Conservation (phyloP, 2,888 invertebrate species). For the Mellilla xanthometata region DNA sequence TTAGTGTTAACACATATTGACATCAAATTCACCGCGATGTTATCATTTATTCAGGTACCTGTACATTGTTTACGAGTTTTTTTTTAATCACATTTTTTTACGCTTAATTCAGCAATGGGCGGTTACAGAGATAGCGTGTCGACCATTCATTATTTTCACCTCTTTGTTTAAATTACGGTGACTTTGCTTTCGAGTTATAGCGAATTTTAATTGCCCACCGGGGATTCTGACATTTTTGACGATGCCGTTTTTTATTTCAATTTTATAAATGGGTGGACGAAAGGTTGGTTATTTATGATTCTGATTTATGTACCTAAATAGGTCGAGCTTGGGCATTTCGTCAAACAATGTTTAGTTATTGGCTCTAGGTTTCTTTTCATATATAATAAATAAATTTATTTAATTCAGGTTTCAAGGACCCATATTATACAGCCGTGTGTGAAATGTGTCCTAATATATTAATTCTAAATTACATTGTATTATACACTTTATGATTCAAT, state of each 20-base stretch:
- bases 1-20: slow-evolving; percentile 83
- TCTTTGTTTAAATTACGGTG: slow-evolving; percentile 72
- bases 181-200: slow-evolving; percentile 70
- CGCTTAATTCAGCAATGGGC: slow-evolving; percentile 38
- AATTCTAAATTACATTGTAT: too few relatives aligned
- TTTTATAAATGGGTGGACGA: slow-evolving; percentile 21
- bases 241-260: slow-evolving; percentile 40
- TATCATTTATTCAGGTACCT: slow-evolving; percentile 81
- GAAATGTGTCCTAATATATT: too few relatives aligned
- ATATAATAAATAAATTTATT: too few relatives aligned
- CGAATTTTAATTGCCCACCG: slow-evolving; percentile 69
- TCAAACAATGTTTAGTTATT: too few relatives aligned
- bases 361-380: too few relatives aligned
- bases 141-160: slow-evolving; percentile 68
- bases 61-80: slow-evolving; percentile 58
- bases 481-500: too few relatives aligned
- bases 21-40: slow-evolving; percentile 81
- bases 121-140: slow-evolving; percentile 43
- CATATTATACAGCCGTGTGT: too few relatives aligned
- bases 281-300: slow-evolving; percentile 20
- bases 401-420: too few relatives aligned
- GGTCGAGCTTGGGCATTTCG: too few relatives aligned
- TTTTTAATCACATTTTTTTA: slow-evolving; percentile 49
- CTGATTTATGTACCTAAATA: not conserved
- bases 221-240: slow-evolving; percentile 48